phyloP scores from a whole-genome alignment of 2,888 invertebrate genomes.

The Panorpa germanica region DNA sequence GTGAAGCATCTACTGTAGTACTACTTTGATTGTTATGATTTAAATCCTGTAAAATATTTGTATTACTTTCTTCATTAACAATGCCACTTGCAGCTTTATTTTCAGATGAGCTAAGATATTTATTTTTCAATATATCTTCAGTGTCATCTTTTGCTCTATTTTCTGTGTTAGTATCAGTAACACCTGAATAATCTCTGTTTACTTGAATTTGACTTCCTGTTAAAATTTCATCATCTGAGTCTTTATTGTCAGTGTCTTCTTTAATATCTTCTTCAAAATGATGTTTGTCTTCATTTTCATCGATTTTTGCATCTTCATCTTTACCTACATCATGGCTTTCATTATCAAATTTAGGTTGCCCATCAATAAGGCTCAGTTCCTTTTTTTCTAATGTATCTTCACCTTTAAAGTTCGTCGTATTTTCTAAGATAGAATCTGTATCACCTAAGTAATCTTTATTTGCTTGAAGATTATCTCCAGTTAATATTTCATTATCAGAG shows the following conservation, averaged over 20 bases:
- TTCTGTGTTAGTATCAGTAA: neutral
- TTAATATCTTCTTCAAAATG: neutral
- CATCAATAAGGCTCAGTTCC: too few species aligned
- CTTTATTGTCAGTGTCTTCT: neutral
- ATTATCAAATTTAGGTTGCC: too few species aligned
- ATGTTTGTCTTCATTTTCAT: neutral
- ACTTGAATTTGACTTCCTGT: neutral
- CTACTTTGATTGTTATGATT: too few species aligned
- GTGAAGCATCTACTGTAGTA: too few species aligned
- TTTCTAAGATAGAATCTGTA: neutral
- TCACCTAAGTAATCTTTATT: neutral
- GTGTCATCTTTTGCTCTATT: neutral
- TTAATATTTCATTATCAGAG: constrained; percentile 12
- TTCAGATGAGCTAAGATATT: neutral
- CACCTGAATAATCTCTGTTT: neutral
- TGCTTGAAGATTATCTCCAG: neutral
- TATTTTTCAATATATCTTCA: neutral
- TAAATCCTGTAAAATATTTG: too few species aligned
- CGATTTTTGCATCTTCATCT: neutral
- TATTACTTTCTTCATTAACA: too few species aligned
- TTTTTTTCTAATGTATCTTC: too few species aligned
- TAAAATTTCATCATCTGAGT: neutral
- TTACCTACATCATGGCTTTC: neutral
- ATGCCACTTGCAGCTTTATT: too few species aligned
- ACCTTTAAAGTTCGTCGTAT: too few species aligned